A percentile compares a stretch with the other conserved stretches of the same genome.
Conservation (phyloP, 2,888 invertebrate genomes). For the Phaedon cochleariae region DNA sequence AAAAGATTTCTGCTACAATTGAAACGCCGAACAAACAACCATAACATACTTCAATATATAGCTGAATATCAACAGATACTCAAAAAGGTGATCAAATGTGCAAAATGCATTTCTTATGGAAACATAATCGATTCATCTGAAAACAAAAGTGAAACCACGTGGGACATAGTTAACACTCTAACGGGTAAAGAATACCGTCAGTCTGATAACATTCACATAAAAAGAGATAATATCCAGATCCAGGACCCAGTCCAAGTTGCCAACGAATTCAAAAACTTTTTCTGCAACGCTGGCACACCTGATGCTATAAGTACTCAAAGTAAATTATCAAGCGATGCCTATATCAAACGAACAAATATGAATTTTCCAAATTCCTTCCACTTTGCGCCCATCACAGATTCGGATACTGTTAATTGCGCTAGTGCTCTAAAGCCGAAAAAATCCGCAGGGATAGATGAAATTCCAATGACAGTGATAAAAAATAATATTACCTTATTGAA, state of each 20-base stretch:
- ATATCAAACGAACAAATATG: too few relatives aligned
- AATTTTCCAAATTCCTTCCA: too few relatives aligned
- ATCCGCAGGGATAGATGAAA: too few relatives aligned
- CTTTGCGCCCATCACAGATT: neutral
- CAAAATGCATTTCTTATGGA: neutral
- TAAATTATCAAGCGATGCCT: too few relatives aligned
- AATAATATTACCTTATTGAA: too few relatives aligned
- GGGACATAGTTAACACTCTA: neutral
- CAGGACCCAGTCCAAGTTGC: too few relatives aligned
- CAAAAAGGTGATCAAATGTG: neutral
- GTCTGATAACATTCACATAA: neutral
- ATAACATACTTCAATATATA: neutral
- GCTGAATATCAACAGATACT: neutral
- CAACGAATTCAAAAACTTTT: constrained; percentile 18
- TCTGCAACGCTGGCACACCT: neutral
- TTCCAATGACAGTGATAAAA: too few relatives aligned
- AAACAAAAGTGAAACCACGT: neutral
- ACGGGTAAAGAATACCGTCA: neutral
- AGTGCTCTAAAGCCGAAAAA: too few relatives aligned
- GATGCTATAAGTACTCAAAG: neutral
- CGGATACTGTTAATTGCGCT: constrained; percentile 6
- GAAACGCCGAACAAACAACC: neutral
- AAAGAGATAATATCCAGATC: constrained; percentile 1
- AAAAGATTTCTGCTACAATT: too few relatives aligned
- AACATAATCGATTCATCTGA: neutral